phyloP scores from a whole-genome alignment of 1,140 invertebrate genomes.

The Cecropterus lyciades region DNA sequence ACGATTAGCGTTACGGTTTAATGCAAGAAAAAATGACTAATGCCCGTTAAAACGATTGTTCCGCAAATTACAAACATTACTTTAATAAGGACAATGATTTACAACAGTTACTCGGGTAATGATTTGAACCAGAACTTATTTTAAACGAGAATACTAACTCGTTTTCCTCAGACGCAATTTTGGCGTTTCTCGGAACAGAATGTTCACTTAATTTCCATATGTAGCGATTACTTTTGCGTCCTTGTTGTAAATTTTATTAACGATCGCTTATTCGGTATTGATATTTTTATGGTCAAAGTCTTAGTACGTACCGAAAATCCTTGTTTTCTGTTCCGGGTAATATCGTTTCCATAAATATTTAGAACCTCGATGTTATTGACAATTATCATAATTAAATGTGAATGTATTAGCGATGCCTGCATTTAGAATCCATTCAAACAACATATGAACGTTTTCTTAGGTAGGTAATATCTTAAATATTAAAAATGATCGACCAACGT shows the following conservation, averaged over 20 bases:
- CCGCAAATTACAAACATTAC: slow-evolving; percentile 1
- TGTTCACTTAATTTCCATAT: slow-evolving; percentile 35
- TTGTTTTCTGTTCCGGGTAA: slow-evolving; percentile 17
- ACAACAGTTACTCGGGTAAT: background rate
- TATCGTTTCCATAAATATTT: slow-evolving; percentile 9
- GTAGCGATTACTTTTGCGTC: slow-evolving; percentile 23
- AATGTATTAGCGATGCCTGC: background rate
- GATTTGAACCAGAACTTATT: slow-evolving; percentile 11
- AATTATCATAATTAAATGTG: slow-evolving; percentile 8
- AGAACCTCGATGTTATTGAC: slow-evolving; percentile 4
- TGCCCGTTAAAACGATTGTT: slow-evolving; percentile 13
- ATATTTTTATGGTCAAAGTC: slow-evolving; percentile 22
- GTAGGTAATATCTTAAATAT: too few relatives aligned
- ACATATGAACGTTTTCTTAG: too few relatives aligned
- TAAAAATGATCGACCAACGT: too few relatives aligned
- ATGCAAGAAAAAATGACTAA: slow-evolving; percentile 15
- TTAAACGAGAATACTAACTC: slow-evolving; percentile 18
- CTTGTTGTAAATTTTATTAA: slow-evolving; percentile 31
- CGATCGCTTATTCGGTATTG: slow-evolving; percentile 12
- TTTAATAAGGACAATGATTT: slow-evolving; percentile 1
- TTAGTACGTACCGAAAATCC: slow-evolving; percentile 13
- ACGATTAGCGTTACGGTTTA: slow-evolving; percentile 19
- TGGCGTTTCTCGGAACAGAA: slow-evolving; percentile 39
- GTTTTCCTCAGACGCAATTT: slow-evolving; percentile 30
- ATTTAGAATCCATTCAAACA: background rate